phyloP scores from a whole-genome alignment of 2,888 invertebrate genomes.

The Pemphredon lugubris region DNA sequence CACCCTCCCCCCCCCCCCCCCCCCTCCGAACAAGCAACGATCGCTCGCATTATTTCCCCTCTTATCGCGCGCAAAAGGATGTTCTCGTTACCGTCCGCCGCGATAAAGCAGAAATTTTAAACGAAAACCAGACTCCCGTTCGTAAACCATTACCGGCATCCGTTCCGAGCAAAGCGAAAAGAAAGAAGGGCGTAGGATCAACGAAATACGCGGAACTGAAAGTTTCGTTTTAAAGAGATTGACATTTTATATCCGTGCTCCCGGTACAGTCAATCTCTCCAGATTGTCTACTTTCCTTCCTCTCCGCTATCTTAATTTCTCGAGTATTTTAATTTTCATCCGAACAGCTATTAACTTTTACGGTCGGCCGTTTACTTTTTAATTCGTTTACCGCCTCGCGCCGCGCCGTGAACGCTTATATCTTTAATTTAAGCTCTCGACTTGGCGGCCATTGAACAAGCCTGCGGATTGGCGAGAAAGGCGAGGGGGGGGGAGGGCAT shows the following conservation, averaged over 20 bases:
- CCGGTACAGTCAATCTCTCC: conserved; percentile 62
- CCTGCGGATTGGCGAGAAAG: conserved; percentile 66
- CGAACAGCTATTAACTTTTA: conserved; percentile 79
- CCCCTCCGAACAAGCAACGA: no score
- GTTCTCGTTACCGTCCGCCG: no score
- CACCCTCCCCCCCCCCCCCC: no score
- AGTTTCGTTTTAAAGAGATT: conserved; percentile 26
- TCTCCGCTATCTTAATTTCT: conserved; percentile 69
- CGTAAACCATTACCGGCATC: no score
- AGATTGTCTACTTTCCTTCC: conserved; percentile 60
- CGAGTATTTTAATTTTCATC: conserved; percentile 80
- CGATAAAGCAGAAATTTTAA: no score
- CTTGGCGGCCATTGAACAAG: conserved; percentile 75
- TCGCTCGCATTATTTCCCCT: no score
- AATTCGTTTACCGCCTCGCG: conserved; percentile 76
- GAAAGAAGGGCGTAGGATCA: no score
- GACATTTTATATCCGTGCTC: conserved; percentile 36
- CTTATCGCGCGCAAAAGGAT: no score
- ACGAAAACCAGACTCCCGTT: no score
- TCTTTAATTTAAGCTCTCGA: conserved; percentile 73
- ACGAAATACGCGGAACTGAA: not conserved
- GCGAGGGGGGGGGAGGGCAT: conserved; percentile 44
- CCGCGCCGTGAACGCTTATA: conserved; percentile 63
- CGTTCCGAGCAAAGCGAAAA: no score
- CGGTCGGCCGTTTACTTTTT: conserved; percentile 79